Percentiles rank a stretch among this genome's conserved stretches.
These are phyloP conservation scores for Echinarachnius parma DNA, from an alignment of 53 echinoderm and acorn worm genomes.

Conservation along the genomic window DNA sequence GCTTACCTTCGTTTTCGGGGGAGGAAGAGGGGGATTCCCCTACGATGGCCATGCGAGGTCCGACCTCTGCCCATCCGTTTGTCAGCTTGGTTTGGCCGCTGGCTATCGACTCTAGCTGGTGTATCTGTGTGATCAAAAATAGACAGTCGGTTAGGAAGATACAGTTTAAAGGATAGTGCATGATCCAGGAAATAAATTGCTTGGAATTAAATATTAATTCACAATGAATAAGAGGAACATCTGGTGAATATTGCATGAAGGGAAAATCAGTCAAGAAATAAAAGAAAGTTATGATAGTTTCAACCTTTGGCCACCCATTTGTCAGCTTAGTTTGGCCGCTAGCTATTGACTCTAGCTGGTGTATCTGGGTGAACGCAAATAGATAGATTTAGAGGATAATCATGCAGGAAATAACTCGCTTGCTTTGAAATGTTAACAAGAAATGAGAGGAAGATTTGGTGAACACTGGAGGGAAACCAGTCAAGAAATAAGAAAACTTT, in stretches of 20 bases:
- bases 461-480: no score
- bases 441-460: no score
- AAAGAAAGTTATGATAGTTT: neutral
- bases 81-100: slow-evolving; percentile 24
- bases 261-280: no score
- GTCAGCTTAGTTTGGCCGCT: slow-evolving; percentile 25
- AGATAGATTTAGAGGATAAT: neutral
- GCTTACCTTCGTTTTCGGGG: slow-evolving; percentile 40
- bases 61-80: slow-evolving; percentile 20
- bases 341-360: slow-evolving; percentile 8
- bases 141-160: neutral
- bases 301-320: slow-evolving; percentile 19
- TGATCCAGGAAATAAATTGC: no score
- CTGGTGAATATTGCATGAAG: no score
- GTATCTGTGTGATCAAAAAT: slow-evolving; percentile 11
- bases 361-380: slow-evolving; percentile 5
- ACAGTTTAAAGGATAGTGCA: no score
- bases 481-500: no score
- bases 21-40: slow-evolving; percentile 33
- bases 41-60: neutral
- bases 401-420: no score
- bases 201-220: no score
- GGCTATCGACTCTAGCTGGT: slow-evolving; percentile 9
- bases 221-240: no score
- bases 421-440: no score